Percentiles rank a stretch among this genome's conserved stretches.
These are phyloP conservation scores for Sinopyrophorus schimmeli DNA, from an alignment of 2,888 invertebrate species.

Conservation along the genomic window DNA sequence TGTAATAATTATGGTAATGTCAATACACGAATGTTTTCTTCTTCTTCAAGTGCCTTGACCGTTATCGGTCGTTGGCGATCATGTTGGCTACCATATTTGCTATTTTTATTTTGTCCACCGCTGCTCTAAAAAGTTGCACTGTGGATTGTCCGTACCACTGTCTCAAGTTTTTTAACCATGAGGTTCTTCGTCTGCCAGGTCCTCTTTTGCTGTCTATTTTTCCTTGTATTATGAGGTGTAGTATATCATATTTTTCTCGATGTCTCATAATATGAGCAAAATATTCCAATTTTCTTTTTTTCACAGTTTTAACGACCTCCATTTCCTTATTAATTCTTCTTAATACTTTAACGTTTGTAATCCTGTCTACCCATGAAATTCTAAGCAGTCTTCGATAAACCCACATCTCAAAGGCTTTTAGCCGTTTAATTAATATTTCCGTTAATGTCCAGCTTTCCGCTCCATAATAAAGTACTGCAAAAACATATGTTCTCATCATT, in stretches of 20 bases:
- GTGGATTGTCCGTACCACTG: conserved; percentile 8
- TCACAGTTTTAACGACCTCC: conserved; percentile 7
- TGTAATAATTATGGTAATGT: too few species aligned
- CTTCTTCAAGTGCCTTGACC: conserved; percentile 12
- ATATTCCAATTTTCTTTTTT: conserved; percentile 1
- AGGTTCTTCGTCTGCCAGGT: conserved; percentile 10
- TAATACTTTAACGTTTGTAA: conserved; percentile 4
- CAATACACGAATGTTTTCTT: too few species aligned
- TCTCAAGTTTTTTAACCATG: conserved; percentile 12
- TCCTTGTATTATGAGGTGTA: conserved; percentile 8
- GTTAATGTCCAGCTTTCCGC: conserved; percentile 1
- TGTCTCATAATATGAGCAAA: conserved; percentile 11
- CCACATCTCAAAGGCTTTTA: conserved; percentile 6
- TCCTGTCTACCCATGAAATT: conserved; percentile 4
- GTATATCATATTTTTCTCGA: conserved; percentile 9
- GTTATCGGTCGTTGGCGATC: too few species aligned
- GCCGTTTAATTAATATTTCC: conserved; percentile 4
- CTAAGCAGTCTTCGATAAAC: conserved; percentile 1
- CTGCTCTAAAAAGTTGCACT: conserved; percentile 4
- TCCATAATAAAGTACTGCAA: conserved; percentile 6
- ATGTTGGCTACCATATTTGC: conserved; percentile 8
- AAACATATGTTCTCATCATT: conserved; percentile 6
- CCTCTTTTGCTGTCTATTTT: conserved; percentile 6
- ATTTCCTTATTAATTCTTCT: conserved; percentile 4
- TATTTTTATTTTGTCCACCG: conserved; percentile 3